Base-by-base conservation (phyloP, 1,140 invertebrate species). In the Penaeus chinensis region DNA sequence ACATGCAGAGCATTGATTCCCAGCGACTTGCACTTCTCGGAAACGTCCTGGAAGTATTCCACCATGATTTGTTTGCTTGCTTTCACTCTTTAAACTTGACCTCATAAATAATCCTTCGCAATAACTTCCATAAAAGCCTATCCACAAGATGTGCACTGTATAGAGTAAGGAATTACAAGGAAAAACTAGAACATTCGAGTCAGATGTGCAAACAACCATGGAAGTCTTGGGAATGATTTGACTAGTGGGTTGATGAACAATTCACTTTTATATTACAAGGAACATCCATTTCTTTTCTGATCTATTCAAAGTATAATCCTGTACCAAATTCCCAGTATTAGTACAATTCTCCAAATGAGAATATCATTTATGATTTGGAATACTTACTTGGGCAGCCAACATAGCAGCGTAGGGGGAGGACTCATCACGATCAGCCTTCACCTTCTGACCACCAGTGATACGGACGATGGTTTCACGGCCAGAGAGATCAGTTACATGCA, bases 361-460 rank as follows among this genome's bases (percentile, higher is more conserved):
- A 82, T 5, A 62, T 19, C 37, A 85, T 16, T 37, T 32, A 13
- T 32, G 3, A 7, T 77, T 82, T 87, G 91, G 89, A 61, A 37
- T 77, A 92, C 90, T 92, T 93, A 97, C 96, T 94, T 99, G 99
- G 90, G 99, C 98, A 92, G 99, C 99, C 94, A 99, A 98, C 99
- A 99, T 99, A 95, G 99, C 99, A 92, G 99, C 99, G 92, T 99
- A 99, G 22, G 99, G 99, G 54, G 98, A 99, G 91, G 98, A 97
- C 93, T 99, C 99, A 94, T 99, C 99, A 94, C 99, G 95, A 94
- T 99, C 99, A 91, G 99, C 99, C 93, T 99, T 99, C 0, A 99
- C 99, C 94, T 99, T 99, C 99, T 99, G 99, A 87, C 99, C 99
- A 92, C 99, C 99, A 91, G 99, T 99, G 61, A 99, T 97, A 91